These are phyloP conservation scores for Pangasianodon hypophthalmus DNA, from an alignment of 2,113 vertebrate genomes.

Conservation along the genomic window DNA sequence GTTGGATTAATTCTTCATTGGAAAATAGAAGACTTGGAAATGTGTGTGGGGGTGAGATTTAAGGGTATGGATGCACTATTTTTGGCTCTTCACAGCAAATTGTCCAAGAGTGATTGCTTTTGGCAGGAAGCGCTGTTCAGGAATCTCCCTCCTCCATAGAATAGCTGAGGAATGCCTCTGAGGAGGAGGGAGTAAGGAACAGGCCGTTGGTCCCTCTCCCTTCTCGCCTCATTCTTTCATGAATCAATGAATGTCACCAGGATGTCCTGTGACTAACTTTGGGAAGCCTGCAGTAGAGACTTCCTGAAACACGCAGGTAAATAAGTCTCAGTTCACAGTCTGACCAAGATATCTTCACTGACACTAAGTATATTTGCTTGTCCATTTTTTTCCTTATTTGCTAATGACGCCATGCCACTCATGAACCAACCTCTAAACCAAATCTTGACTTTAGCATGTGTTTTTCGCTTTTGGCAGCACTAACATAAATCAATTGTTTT, in stretches of 20 bases:
- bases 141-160: conserved; percentile 46
- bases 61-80: conserved; percentile 28
- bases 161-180: conserved; percentile 52
- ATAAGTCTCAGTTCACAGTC: conserved; percentile 33
- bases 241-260: conserved; percentile 48
- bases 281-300: conserved; percentile 41
- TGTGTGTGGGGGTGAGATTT: conserved; percentile 20
- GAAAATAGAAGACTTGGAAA: conserved; percentile 2
- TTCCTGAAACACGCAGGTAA: conserved; percentile 39
- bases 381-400: neutral
- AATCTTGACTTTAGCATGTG: neutral
- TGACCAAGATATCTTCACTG: conserved; percentile 1
- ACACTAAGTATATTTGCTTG: neutral
- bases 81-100: conserved; percentile 40
- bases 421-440: neutral
- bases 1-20: conserved; percentile 8
- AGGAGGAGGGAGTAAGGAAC: conserved; percentile 34
- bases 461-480: neutral
- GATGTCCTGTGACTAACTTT: conserved; percentile 57
- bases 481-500: neutral
- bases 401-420: neutral
- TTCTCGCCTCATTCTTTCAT: conserved; percentile 48
- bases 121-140: conserved; percentile 40
- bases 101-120: conserved; percentile 40
- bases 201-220: conserved; percentile 8